Base-by-base conservation (phyloP, 2,888 invertebrate genomes). In the Abscondita cerata region DNA sequence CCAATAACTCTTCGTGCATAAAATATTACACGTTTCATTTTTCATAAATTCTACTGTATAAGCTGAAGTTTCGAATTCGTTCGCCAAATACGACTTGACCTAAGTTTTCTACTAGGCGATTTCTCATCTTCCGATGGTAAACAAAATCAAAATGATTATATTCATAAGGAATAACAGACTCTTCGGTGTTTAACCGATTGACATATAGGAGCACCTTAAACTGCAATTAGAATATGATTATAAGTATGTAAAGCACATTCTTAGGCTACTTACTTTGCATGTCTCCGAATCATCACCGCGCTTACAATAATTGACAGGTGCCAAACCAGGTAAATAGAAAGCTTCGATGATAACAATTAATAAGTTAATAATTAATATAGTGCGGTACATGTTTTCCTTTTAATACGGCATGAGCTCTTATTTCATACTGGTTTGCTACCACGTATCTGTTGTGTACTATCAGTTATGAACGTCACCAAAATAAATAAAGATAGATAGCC, bases 1-100 rank as follows among this genome's bases (percentile, higher is more conserved):
- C 36, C 81, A 83, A 76, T 98, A 98, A 0, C 76, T 82, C 78
- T 90, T 95, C 0, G 80, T 83, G 76, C 92, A 92, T 18, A 85
- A 81, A 68, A 74, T 64, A 55, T 82, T 80, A 78, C 93, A 91
- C 6, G 83, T 83, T 20, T 85, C 80, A 77, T 91, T 84, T 76
- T 93, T 88, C 70, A 90, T 82, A 79, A 98, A 98, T 70, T 89
- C 86, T 38, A 98, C 91, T 80, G 90, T 87, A 75, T 98, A 99
- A 0, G 92, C 92, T 52, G 98, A 97, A 0, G 97, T 93, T 54
- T 96, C 85, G n/a, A 76, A 99, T 98, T 74, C 99, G 85, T 83
- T 99, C 98, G n/a, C 99, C 99, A 80, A 99, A 98, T 0, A 99
- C 94, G 36, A 99, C 98, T 83, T 99, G 99, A 0, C 99, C 99